Percentiles rank a stretch among this genome's conserved stretches.
Evolutionary conservation across 1,140 invertebrate species (phyloP).

Genomic region (Telenomus remus): DNA sequence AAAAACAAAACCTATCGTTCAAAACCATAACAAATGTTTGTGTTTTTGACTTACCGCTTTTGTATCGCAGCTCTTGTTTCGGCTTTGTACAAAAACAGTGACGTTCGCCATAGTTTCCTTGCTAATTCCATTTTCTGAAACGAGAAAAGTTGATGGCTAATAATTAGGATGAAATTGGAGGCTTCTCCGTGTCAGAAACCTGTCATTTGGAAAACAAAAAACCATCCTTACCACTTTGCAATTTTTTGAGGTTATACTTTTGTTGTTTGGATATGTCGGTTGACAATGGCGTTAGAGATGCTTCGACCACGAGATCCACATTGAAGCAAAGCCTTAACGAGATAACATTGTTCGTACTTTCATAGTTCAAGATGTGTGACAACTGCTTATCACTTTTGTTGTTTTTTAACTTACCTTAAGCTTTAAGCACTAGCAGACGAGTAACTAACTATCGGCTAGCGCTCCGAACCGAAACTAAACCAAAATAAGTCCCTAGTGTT

Average conservation of each 20-base stretch:
- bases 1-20: conserved; percentile 5
- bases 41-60: conserved; percentile 61
- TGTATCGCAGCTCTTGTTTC: conserved; percentile 56
- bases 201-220: neutral
- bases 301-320: no score
- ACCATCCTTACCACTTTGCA: neutral
- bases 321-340: no score
- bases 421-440: no score
- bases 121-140: conserved; percentile 65
- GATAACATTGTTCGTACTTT: no score
- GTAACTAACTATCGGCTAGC: no score
- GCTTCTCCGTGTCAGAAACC: neutral
- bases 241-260: neutral
- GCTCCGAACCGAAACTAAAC: no score
- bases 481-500: no score
- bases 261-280: neutral
- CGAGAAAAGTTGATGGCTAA: neutral
- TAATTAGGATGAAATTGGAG: neutral
- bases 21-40: no score
- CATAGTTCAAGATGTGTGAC: no score
- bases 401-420: no score
- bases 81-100: conserved; percentile 63
- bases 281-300: no score
- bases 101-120: conserved; percentile 64
- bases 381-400: no score